phyloP scores from a whole-genome alignment of 1,140 invertebrate species.

The Cydia strobilella region DNA sequence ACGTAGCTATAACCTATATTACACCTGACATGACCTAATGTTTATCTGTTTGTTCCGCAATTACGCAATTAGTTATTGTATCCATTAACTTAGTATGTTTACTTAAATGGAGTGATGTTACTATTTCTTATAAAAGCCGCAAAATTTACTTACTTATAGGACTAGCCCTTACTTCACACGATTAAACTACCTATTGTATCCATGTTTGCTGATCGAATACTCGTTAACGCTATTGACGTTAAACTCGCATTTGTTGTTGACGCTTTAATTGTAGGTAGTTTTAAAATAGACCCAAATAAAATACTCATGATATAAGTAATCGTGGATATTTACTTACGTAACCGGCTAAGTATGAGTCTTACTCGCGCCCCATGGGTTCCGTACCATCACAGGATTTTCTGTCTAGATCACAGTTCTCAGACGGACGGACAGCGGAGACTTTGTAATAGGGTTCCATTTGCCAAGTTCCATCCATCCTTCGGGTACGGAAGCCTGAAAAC shows the following conservation, averaged over 20 bases:
- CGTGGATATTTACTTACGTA: no score
- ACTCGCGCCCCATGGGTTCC: no score
- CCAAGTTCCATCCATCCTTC: no score
- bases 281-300: no score
- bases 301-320: no score
- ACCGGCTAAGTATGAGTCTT: no score
- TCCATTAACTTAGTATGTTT: slow-evolving; percentile 30
- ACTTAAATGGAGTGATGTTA: background rate
- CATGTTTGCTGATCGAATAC: background rate
- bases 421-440: no score
- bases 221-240: slow-evolving; percentile 1
- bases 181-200: background rate
- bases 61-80: slow-evolving; percentile 32
- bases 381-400: no score
- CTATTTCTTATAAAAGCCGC: background rate
- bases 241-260: background rate
- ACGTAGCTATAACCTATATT: background rate
- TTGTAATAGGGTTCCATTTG: no score
- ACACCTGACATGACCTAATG: slow-evolving; percentile 10
- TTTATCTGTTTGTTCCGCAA: slow-evolving; percentile 37
- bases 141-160: background rate
- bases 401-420: no score
- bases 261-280: no score
- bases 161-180: background rate
- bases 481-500: no score